Evolutionary conservation across 2,888 invertebrate genomes (phyloP).

Genomic region (Idaea biselata): DNA sequence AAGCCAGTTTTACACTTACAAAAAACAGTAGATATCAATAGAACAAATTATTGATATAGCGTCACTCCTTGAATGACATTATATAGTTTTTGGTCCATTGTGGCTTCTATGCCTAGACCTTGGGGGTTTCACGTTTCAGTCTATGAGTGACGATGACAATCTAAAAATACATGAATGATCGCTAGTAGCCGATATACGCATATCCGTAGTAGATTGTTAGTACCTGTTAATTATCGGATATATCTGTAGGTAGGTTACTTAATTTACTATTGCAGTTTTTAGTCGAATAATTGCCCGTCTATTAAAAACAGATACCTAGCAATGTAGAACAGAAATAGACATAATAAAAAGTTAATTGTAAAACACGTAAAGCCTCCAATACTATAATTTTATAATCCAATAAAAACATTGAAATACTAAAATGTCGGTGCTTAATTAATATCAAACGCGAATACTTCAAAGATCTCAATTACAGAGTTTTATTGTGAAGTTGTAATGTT

Average conservation of each 20-base stretch:
- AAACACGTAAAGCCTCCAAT: background rate
- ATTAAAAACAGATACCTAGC: background rate
- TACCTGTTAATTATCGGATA: background rate
- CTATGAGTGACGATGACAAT: background rate
- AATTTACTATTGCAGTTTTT: background rate
- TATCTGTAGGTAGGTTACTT: background rate
- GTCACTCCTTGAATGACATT: slow-evolving; percentile 25
- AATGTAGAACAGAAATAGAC: background rate
- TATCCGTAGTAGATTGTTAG: background rate
- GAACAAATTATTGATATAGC: slow-evolving; percentile 7
- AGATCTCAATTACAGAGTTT: background rate
- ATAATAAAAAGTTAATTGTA: background rate
- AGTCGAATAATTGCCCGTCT: background rate
- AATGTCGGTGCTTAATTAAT: background rate
- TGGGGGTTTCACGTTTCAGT: slow-evolving; percentile 62
- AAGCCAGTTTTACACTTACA: background rate
- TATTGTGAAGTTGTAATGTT: background rate
- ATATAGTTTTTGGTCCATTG: slow-evolving; percentile 16
- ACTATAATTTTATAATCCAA: background rate
- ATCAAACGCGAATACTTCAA: background rate
- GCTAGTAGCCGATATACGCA: background rate
- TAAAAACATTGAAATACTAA: background rate
- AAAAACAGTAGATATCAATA: background rate
- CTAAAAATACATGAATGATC: background rate
- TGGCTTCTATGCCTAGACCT: slow-evolving; percentile 42